Base-by-base conservation (phyloP, 1,140 invertebrate species). In the Cotesia vestalis region DNA sequence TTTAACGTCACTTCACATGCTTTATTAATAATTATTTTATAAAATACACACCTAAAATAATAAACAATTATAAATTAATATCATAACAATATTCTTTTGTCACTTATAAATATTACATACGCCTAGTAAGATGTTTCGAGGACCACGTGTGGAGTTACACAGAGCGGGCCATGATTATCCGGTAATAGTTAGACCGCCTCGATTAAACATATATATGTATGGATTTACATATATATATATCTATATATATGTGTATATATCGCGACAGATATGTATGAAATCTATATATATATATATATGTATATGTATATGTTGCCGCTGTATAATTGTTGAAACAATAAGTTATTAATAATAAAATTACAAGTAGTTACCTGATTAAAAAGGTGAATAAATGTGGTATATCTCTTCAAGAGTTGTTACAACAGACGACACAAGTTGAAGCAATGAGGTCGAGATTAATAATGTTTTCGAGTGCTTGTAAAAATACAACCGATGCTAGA, bases 401-500 rank as follows among this genome's bases (percentile, higher is more conserved):
- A 2, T 46, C 61, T 73, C 73, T 62, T 77, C 34, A 5, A 35
- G 38, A 9, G 66, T 66, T 46, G 66, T 66, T 46, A 67, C 68
- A 69, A 77, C 59, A 46, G 61, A 55, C 75, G 75, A 78, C 63
- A 68, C 74, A 66, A 76, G 53, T 62, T 64, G 69, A 40, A 57
- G 78, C 78, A 75, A 79, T 77, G 76, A 76, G 73, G 66, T 72
- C 76, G 75, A 74, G 71, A 69, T 74, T 77, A 80, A 75, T 76
- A 75, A 73, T 76, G 76, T 77, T 83, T 81, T 80, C 76, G 71
- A 27, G 27, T 27, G 27, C 27, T 27, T 76, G 55, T 70, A 71
- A 81, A 82, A 81, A 75, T 80, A 72, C 69, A 79, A 77, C 78
- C 78, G 78, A 80, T 78, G 80, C 78, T 79, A 77, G 62, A 78